These are phyloP conservation scores for Oncorhynchus mykiss DNA, from an alignment of 2,113 vertebrate species.

Conservation along the genomic window DNA sequence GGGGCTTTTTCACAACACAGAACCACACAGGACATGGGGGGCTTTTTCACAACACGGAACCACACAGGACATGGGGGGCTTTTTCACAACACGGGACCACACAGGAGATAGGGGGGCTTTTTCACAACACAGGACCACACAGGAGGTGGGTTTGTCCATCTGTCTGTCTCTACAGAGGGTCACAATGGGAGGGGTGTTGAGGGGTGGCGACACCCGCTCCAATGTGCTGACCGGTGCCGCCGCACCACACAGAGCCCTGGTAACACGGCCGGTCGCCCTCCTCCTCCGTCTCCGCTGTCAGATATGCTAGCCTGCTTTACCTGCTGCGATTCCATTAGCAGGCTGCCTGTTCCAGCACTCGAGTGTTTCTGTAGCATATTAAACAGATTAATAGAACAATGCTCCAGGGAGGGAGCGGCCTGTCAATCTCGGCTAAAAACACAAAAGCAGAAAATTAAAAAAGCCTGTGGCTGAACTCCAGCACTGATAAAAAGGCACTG, in stretches of 20 bases:
- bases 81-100: background rate
- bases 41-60: background rate
- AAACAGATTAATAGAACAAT: conserved; percentile 86
- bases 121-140: background rate
- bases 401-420: conserved; percentile 77
- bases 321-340: conserved; percentile 77
- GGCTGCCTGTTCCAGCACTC: conserved; percentile 71
- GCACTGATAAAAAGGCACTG: conserved; percentile 72
- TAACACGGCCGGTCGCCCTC: conserved; percentile 47
- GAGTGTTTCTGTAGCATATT: conserved; percentile 82
- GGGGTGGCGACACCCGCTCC: conserved; percentile 29
- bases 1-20: too few relatives aligned
- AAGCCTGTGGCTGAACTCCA: conserved; percentile 81
- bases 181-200: conserved; percentile 36
- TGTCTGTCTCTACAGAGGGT: conserved; percentile 59
- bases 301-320: conserved; percentile 69
- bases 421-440: conserved; percentile 77
- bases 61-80: background rate
- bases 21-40: background rate
- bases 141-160: conserved; percentile 53
- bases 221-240: conserved; percentile 30
- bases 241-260: conserved; percentile 14
- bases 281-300: conserved; percentile 49
- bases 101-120: background rate
- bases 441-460: conserved; percentile 87